Percentiles rank a stretch among this genome's conserved stretches.
Conservation (phyloP, 2,113 vertebrate genomes). For the Dunckerocampus dactyliophorus region DNA sequence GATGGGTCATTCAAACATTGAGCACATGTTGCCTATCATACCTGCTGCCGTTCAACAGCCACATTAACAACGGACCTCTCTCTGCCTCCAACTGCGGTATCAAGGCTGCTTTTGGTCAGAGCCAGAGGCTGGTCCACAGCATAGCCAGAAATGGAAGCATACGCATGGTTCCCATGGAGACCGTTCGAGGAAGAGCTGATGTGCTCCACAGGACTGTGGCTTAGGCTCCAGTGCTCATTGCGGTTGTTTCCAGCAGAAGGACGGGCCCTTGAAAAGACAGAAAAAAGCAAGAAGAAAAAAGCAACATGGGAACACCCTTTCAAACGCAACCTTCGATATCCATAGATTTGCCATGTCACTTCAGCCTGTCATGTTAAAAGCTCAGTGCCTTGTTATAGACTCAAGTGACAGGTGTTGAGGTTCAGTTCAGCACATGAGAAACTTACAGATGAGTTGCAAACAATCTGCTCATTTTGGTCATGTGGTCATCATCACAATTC, state of each 20-base stretch:
- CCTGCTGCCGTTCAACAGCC: slow-evolving; percentile 87
- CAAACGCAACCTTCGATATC: too few relatives aligned
- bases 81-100: slow-evolving; percentile 59
- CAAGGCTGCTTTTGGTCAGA: slow-evolving; percentile 86
- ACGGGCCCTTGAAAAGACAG: slow-evolving; percentile 76
- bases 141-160: slow-evolving; percentile 80
- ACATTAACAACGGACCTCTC: slow-evolving; percentile 66
- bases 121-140: slow-evolving; percentile 88
- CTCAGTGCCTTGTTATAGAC: too few relatives aligned
- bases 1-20: background rate
- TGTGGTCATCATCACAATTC: slow-evolving; percentile 85
- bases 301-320: background rate
- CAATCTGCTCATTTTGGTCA: slow-evolving; percentile 91
- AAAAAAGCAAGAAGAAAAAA: background rate
- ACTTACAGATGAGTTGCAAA: slow-evolving; percentile 90
- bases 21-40: slow-evolving; percentile 38
- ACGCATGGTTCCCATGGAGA: slow-evolving; percentile 82
- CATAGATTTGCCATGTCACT: too few relatives aligned
- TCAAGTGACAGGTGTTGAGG: background rate
- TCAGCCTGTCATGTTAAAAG: too few relatives aligned
- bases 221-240: slow-evolving; percentile 82
- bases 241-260: slow-evolving; percentile 82
- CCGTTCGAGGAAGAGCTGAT: slow-evolving; percentile 79
- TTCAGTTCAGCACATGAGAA: background rate
- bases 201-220: slow-evolving; percentile 82